phyloP scores from a whole-genome alignment of 2,113 vertebrate genomes.

The Tragelaphus buxtoni region DNA sequence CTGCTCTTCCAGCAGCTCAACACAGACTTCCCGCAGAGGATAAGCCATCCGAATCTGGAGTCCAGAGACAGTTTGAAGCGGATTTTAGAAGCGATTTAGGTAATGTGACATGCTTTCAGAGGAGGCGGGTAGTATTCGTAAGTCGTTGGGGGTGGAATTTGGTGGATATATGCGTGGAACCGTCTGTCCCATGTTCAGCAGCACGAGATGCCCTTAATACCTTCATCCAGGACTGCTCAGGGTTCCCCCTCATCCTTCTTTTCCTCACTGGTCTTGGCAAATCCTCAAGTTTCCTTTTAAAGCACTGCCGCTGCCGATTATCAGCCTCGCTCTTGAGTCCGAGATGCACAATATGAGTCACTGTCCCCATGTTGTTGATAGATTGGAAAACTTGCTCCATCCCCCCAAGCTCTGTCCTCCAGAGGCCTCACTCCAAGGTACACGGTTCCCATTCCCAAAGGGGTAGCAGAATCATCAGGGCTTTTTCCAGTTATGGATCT shows the following conservation, averaged over 20 bases:
- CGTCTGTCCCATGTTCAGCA: conserved; percentile 37
- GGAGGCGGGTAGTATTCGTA: conserved; percentile 65
- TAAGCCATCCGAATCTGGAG: conserved; percentile 54
- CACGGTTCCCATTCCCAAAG: conserved; percentile 41
- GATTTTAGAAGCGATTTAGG: conserved; percentile 76
- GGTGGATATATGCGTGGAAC: conserved; percentile 52
- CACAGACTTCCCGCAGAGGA: conserved; percentile 31
- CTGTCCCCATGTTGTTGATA: not conserved
- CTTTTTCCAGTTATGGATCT: conserved; percentile 72
- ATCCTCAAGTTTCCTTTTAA: conserved; percentile 72
- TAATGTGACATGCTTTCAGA: conserved; percentile 76
- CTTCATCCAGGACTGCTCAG: conserved; percentile 51
- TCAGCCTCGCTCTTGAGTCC: conserved; percentile 37
- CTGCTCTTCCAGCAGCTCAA: conserved; percentile 44
- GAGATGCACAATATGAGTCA: conserved; percentile 37
- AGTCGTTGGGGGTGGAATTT: conserved; percentile 60
- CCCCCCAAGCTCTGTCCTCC: conserved; percentile 25
- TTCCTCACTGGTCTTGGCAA: conserved; percentile 62
- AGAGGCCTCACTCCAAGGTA: conserved; percentile 15
- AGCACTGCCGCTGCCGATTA: conserved; percentile 42
- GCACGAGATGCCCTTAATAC: conserved; percentile 45
- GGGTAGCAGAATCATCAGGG: not conserved
- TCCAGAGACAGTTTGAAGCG: conserved; percentile 68
- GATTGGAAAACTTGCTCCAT: conserved; percentile 18
- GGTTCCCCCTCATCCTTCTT: not conserved